Base-by-base conservation (phyloP, 2,888 invertebrate genomes). In the Mellilla xanthometata region DNA sequence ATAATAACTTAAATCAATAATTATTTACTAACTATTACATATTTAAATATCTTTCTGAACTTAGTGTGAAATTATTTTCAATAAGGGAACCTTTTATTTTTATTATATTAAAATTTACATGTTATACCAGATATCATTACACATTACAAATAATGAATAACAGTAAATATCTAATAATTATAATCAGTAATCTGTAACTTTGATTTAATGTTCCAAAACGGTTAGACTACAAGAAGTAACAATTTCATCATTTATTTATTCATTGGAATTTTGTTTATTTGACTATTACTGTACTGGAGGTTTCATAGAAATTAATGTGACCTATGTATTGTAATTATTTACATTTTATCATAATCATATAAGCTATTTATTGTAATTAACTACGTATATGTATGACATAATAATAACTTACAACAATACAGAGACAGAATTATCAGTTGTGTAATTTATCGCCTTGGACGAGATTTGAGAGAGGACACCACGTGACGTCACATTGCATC, bases 391-490 rank as follows among this genome's bases (percentile, higher is more conserved):
- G 67, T 65, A 65, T 72, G 72, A 71, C 52, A 54, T 57, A 49
- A 47, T 40, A 36, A 46, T 67, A 73, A 72, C 62, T 68, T 71
- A 71, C 60, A 65, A 65, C 62, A 57, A 60, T 71, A 68, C 60
- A 68, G 61, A 62, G 64, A 73, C 65, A 65, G 66, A 71, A 69
- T 67, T 19, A 65, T 63, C 63, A 60, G 71, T 62, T 45, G 34
- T 12, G 10, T 56, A 60, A 63, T 62, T 50, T 58, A 53, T 70
- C 72, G 81, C 81, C 79, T 78, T 69, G 65, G 80, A 81, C 81
- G 70, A 70, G 60, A n/a, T n/a, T n/a, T 65, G 60, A 62, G 56
- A 60, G 70, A 52, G 52, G 56, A 52, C 54, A 68, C 71, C 70
- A 67, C 66, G 50, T 60, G 66, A 68, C 68, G 69, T 27, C 49